Percentiles rank a stretch among this genome's conserved stretches.
These are phyloP conservation scores for Drosophila infuscata DNA, from an alignment of 2,888 invertebrate genomes.

Conservation along the genomic window DNA sequence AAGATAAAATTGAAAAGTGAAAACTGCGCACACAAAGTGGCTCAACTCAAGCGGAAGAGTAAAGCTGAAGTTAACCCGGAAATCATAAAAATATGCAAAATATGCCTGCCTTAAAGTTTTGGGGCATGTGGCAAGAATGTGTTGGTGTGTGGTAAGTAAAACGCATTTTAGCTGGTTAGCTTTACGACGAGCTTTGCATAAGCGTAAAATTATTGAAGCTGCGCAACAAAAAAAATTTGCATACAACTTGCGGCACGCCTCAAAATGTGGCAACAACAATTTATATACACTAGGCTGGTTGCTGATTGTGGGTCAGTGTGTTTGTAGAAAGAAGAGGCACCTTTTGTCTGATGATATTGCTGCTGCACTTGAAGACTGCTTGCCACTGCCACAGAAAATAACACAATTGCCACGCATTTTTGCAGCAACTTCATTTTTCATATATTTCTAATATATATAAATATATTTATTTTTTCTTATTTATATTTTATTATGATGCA, in stretches of 20 bases:
- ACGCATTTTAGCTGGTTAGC: conserved; percentile 7
- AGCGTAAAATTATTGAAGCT: conserved; percentile 49
- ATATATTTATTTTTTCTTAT: not conserved
- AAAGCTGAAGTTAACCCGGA: conserved; percentile 2
- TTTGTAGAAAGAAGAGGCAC: conserved; percentile 33
- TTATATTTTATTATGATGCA: conserved; percentile 27
- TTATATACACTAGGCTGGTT: conserved; percentile 30
- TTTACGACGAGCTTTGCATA: conserved; percentile 41
- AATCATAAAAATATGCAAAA: conserved; percentile 49
- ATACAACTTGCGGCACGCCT: conserved; percentile 40
- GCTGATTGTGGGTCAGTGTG: conserved; percentile 45
- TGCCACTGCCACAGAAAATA: conserved; percentile 23
- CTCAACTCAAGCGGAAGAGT: conserved; percentile 49
- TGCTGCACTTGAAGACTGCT: conserved; percentile 26
- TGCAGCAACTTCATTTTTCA: conserved; percentile 8
- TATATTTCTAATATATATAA: not conserved
- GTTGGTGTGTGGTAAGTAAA: not conserved
- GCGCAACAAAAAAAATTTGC: conserved; percentile 41
- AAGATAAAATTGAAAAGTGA: conserved; percentile 22
- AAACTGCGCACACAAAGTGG: conserved; percentile 38
- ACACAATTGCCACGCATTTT: conserved; percentile 1
- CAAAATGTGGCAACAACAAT: conserved; percentile 30
- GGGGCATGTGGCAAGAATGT: not conserved
- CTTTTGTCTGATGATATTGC: conserved; percentile 41
- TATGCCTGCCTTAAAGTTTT: conserved; percentile 20